Evolutionary conservation across 2,113 vertebrate genomes (phyloP).

Genomic region (Phodopus roborovskii): DNA sequence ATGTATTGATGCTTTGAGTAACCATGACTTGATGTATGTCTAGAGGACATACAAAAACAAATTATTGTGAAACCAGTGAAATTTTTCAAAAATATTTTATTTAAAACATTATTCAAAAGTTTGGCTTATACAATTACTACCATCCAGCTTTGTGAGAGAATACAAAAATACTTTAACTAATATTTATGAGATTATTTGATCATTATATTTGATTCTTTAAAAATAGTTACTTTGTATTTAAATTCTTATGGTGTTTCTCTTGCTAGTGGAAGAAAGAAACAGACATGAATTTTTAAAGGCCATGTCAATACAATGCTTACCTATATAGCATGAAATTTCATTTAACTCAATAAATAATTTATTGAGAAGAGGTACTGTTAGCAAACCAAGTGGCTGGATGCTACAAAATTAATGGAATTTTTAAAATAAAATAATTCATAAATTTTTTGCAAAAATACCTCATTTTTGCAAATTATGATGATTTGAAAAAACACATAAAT

Average conservation of each 20-base stretch:
- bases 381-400: not conserved
- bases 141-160: not conserved
- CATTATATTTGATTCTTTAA: not conserved
- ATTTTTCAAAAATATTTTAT: conserved; percentile 12
- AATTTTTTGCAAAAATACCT: not conserved
- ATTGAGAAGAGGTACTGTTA: not conserved
- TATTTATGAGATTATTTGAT: not conserved
- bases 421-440: conserved; percentile 28
- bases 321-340: not conserved
- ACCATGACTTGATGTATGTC: not conserved
- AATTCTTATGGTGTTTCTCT: not conserved
- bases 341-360: conserved; percentile 19
- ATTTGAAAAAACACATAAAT: conserved; percentile 38
- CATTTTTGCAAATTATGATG: not conserved
- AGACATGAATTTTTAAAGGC: not conserved
- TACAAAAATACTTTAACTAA: not conserved
- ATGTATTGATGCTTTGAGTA: not conserved
- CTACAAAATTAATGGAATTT: not conserved
- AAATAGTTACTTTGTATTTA: conserved; percentile 8
- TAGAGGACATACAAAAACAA: not conserved
- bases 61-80: not conserved
- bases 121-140: not conserved
- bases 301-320: not conserved
- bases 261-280: not conserved
- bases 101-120: not conserved